These are phyloP conservation scores for Platanista minor DNA, from an alignment of 2,113 vertebrate species.

Conservation along the genomic window DNA sequence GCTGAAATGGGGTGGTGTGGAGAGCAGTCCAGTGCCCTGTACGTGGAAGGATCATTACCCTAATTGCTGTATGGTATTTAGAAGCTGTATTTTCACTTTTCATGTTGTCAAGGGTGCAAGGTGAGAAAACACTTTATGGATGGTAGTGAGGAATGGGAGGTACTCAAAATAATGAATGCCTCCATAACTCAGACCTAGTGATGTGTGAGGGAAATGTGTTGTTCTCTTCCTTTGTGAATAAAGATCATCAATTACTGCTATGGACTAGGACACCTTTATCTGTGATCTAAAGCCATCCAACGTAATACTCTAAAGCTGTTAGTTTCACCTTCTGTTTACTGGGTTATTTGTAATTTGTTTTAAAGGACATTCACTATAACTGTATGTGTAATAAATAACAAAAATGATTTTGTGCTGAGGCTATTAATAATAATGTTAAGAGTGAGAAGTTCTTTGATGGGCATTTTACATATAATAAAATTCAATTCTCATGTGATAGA, in stretches of 20 bases:
- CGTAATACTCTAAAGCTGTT: conserved; percentile 3
- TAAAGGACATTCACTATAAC: neutral
- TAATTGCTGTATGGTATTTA: neutral
- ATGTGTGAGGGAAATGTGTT: conserved; percentile 34
- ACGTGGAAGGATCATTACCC: neutral
- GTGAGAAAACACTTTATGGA: conserved; percentile 36
- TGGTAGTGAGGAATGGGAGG: conserved; percentile 7
- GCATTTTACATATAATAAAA: neutral
- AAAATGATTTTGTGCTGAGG: conserved; percentile 5
- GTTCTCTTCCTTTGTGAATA: conserved; percentile 52
- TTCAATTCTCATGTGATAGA: neutral
- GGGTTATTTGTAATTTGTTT: conserved; percentile 3
- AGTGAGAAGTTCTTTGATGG: neutral
- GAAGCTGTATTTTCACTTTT: neutral
- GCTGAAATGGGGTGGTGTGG: neutral
- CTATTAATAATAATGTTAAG: neutral
- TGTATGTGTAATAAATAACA: neutral
- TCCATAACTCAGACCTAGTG: conserved; percentile 30
- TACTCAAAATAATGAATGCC: conserved; percentile 51
- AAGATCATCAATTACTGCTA: conserved; percentile 25
- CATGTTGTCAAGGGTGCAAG: conserved; percentile 24
- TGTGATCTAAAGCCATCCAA: neutral
- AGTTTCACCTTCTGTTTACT: neutral
- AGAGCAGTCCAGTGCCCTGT: neutral
- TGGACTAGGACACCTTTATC: neutral